Evolutionary conservation across 2,113 vertebrate species (phyloP).

Genomic region (Elephantulus edwardii): DNA sequence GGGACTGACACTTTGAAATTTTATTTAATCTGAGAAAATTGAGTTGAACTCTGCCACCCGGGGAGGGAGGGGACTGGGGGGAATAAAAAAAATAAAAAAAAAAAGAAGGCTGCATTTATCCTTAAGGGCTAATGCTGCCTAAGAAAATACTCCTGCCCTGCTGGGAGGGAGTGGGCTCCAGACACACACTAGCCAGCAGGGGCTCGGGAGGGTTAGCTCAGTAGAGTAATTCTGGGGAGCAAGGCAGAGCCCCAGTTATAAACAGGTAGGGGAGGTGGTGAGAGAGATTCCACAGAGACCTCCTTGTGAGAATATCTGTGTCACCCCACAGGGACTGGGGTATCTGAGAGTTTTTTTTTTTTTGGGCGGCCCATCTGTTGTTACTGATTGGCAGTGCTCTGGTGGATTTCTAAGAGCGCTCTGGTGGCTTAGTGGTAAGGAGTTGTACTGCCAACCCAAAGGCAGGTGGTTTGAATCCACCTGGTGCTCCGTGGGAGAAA

Average conservation of each 20-base stretch:
- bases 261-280: neutral
- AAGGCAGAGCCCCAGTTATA: too few relatives aligned
- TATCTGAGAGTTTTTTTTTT: neutral
- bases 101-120: conserved; percentile 71
- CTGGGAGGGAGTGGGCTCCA: neutral
- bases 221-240: accelerated
- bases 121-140: conserved; percentile 70
- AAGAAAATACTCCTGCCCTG: neutral
- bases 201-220: neutral
- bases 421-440: too few relatives aligned
- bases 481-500: too few relatives aligned
- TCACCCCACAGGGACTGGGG: neutral
- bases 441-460: too few relatives aligned
- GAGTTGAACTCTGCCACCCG: conserved; percentile 89
- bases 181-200: neutral
- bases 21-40: conserved; percentile 94
- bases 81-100: too few relatives aligned
- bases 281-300: neutral
- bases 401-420: too few relatives aligned
- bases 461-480: too few relatives aligned
- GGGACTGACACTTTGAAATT: conserved; percentile 93
- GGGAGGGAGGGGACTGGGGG: conserved; percentile 76
- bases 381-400: too few relatives aligned
- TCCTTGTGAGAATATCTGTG: neutral
- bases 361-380: too few relatives aligned